Conservation (phyloP, 2,797 vertebrate species). For the Orestias chungarensis region DNA sequence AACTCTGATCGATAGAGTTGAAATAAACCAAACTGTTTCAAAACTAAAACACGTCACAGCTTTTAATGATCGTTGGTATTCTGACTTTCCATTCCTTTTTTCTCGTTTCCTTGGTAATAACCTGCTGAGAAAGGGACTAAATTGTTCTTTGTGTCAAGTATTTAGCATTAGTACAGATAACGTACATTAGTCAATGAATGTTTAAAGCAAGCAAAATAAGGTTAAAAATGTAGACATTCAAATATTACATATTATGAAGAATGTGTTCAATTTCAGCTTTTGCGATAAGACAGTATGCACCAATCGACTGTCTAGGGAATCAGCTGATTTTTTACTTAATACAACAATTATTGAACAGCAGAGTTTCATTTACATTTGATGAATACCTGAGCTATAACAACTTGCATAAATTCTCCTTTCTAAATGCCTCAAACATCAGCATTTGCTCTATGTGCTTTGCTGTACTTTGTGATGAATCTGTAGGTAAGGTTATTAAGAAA, state of each 20-base stretch:
- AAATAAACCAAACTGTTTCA: slow-evolving; percentile 7
- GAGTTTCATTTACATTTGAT: neutral
- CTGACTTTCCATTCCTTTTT: slow-evolving; percentile 23
- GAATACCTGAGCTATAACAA: neutral
- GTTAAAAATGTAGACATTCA: neutral
- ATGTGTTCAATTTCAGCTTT: neutral
- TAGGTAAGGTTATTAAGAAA: neutral
- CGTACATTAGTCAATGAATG: neutral
- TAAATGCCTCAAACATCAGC: neutral
- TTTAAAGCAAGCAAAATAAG: neutral
- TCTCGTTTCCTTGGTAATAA: slow-evolving; percentile 27
- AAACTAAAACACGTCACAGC: slow-evolving; percentile 11
- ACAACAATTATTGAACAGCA: neutral
- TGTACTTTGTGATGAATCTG: neutral
- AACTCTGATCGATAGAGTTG: too few relatives aligned
- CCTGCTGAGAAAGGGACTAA: slow-evolving; percentile 28
- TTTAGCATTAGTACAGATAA: neutral
- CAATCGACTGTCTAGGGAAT: neutral
- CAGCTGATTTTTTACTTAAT: neutral
- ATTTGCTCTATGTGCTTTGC: neutral
- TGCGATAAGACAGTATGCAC: neutral
- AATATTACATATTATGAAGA: neutral
- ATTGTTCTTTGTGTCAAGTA: slow-evolving; percentile 38
- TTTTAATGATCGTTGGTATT: slow-evolving; percentile 24
- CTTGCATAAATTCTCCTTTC: neutral